A percentile compares a stretch with the other conserved stretches of the same genome.
These are phyloP conservation scores for Willowsia nigromaculata DNA, from an alignment of 2,888 invertebrate species.

Conservation along the genomic window DNA sequence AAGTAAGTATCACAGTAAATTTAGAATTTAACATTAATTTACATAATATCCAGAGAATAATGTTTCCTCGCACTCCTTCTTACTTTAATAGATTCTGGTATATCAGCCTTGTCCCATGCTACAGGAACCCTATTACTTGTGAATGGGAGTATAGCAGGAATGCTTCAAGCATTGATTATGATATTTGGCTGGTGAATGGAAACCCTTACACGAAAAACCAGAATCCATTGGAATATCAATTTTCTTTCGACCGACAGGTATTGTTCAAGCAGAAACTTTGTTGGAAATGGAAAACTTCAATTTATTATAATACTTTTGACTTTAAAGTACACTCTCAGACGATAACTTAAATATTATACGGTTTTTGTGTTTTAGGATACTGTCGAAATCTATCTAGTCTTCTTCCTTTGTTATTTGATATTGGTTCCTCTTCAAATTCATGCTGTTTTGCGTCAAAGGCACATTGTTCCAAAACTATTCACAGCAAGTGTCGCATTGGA, in stretches of 20 bases:
- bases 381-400: slow-evolving; percentile 92
- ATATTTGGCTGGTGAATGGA: slow-evolving; percentile 98
- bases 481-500: slow-evolving; percentile 92
- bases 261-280: no score
- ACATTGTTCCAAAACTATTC: slow-evolving; percentile 94
- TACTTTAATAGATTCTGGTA: slow-evolving; percentile 98
- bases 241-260: slow-evolving; percentile 94
- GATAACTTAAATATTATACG: no score
- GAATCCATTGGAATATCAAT: slow-evolving; percentile 95
- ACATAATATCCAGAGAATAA: no score
- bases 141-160: slow-evolving; percentile 90
- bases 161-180: slow-evolving; percentile 86
- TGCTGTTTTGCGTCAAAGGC: slow-evolving; percentile 92
- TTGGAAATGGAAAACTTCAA: no score
- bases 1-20: slow-evolving; percentile 84
- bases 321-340: no score
- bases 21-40: no score
- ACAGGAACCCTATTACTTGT: slow-evolving; percentile 89
- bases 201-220: slow-evolving; percentile 93
- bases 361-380: slow-evolving; percentile 86
- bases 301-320: no score
- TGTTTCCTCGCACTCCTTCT: no score
- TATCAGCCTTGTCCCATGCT: slow-evolving; percentile 95
- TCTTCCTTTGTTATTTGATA: slow-evolving; percentile 91
- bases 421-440: slow-evolving; percentile 94